Base-by-base conservation (phyloP, 2,113 vertebrate genomes). In the Sinocyclocheilus grahami region DNA sequence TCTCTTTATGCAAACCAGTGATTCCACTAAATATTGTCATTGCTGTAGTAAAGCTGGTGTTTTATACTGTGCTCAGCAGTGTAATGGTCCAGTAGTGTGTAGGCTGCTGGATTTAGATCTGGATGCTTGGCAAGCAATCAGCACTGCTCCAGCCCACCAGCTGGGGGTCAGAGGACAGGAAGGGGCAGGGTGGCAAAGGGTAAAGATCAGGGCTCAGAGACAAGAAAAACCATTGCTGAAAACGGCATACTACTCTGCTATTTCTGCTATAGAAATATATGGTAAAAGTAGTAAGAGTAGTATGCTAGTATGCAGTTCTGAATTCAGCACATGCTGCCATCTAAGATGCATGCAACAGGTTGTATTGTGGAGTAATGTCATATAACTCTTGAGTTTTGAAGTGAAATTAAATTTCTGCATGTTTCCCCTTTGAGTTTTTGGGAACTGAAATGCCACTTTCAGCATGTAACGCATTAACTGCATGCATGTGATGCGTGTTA, bases 21-120 rank as follows among this genome's bases (percentile, higher is more conserved):
- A 48, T 76, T 51, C 14, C 9, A 77, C 18, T 37, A 53, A 77
- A 78, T 22, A 24, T 55, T 48, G 22, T 42, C 14, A 39, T 27
- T 75, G 55, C 14, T 30, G 27, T 67, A 33, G 63, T 88, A 78
- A 87, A 78, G 60, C 12, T 69, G 39, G 5, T 89, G 62, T 69
- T 8, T 86, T 42, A 74, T 51, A 84, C 86, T 85, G 91, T 90
- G 83, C 82, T 93, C 87, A 89, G 94, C 95, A 96, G 96, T 96
- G 96, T 94, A 96, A 97, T 93, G 94, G 94, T 89, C 94, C 94
- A 20, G 94, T 95, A 86, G 96, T 95, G 95, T 92, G 87, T 90
- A 97, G 94, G 91, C 95, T 98, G 88, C 93, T 98, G 93, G 96
- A 98, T 94, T 95, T 97, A 94, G 97, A 97, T 94, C 96, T 97